Evolutionary conservation across 2,113 vertebrate species (phyloP).

Genomic region (Seriola dumerili): DNA sequence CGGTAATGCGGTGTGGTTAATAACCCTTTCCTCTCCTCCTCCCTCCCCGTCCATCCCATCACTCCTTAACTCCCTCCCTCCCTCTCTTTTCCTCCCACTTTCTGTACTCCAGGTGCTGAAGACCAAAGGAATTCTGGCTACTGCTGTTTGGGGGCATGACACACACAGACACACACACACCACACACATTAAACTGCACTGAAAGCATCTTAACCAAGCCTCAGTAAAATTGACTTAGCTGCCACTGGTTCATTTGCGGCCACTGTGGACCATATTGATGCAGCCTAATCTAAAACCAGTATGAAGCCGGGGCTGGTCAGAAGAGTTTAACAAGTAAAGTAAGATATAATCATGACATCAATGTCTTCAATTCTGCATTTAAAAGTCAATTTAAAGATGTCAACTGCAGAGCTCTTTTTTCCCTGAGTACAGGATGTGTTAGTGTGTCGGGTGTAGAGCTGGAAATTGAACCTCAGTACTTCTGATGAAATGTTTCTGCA

Average conservation of each 20-base stretch:
- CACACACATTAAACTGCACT: neutral
- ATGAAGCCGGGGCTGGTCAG: neutral
- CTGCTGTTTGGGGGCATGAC: constrained; percentile 22
- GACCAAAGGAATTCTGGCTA: constrained; percentile 24
- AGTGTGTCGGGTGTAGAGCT: neutral
- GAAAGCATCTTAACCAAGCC: constrained; percentile 25
- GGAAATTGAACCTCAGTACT: no score
- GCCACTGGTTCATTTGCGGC: constrained; percentile 21
- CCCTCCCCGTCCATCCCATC: constrained; percentile 19
- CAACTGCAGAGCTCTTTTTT: neutral
- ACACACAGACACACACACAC: constrained; percentile 28
- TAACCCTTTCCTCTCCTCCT: constrained; percentile 61
- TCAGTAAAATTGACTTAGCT: neutral
- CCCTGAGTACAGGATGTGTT: neutral
- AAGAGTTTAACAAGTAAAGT: constrained; percentile 9
- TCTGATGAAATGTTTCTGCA: neutral
- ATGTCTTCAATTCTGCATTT: neutral
- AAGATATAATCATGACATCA: neutral
- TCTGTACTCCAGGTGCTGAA: constrained; percentile 55
- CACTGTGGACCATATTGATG: constrained; percentile 13
- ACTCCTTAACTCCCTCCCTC: neutral
- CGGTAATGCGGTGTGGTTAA: constrained; percentile 68
- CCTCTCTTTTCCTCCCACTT: constrained; percentile 16
- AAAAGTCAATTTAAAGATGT: neutral
- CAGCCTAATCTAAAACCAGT: constrained; percentile 19